These are phyloP conservation scores for Lacerta viridis DNA, from an alignment of 2,797 vertebrate species.

Conservation along the genomic window DNA sequence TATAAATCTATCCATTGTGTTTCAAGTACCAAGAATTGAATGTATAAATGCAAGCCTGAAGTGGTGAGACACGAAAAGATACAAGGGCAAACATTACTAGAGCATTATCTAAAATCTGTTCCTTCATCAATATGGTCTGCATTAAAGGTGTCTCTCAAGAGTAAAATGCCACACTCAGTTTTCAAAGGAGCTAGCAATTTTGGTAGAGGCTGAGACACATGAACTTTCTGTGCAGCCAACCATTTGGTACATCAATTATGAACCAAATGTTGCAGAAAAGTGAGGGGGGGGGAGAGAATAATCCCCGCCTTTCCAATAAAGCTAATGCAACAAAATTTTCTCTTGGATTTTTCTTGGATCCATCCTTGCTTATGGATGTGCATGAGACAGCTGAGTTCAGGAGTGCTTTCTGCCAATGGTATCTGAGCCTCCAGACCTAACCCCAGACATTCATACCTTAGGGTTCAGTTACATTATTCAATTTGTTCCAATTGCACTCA, in stretches of 20 bases:
- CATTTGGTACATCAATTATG: no score
- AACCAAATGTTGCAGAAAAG: not conserved
- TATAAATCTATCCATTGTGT: not conserved
- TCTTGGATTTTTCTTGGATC: not conserved
- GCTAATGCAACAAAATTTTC: not conserved
- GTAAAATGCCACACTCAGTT: not conserved
- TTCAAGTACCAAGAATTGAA: not conserved
- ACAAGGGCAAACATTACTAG: not conserved
- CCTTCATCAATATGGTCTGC: not conserved
- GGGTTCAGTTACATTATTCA: not conserved
- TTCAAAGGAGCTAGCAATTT: not conserved
- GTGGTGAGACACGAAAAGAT: not conserved
- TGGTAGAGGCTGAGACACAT: not conserved
- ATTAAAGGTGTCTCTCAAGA: not conserved
- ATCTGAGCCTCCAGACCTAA: no score
- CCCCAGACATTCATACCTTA: not conserved
- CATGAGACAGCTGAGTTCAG: not conserved
- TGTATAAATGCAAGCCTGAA: not conserved
- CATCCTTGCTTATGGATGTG: not conserved
- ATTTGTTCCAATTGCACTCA: not conserved
- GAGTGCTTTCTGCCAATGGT: not conserved
- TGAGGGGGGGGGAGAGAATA: not conserved
- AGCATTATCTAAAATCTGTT: not conserved
- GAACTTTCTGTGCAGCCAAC: not conserved
- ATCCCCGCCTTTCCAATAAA: not conserved